Conservation (phyloP, 1,140 invertebrate genomes). For the Zaprionus davidi region DNA sequence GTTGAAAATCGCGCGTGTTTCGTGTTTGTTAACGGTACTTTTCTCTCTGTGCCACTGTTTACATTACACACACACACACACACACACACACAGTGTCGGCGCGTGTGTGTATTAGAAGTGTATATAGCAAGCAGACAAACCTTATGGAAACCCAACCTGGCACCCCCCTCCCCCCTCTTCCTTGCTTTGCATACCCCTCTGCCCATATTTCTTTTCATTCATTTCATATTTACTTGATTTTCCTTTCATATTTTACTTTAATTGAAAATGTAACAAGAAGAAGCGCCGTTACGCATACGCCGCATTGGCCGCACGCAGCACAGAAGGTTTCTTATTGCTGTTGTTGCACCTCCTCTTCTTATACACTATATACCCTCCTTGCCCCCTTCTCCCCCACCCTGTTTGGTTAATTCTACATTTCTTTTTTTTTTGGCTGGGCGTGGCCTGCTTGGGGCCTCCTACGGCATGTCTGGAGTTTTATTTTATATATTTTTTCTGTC, state of each 20-base stretch:
- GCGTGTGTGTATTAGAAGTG: conserved; percentile 3
- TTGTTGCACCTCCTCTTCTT: background rate
- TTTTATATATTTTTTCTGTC: background rate
- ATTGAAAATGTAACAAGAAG: background rate
- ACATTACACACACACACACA: conserved; percentile 25
- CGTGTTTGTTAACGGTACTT: conserved; percentile 35
- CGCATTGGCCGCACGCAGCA: conserved; percentile 14
- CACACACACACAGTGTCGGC: conserved; percentile 4
- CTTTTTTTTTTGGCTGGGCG: conserved; percentile 1
- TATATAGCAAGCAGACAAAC: conserved; percentile 7
- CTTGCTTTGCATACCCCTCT: background rate
- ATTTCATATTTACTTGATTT: background rate
- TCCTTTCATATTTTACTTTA: background rate
- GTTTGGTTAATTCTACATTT: background rate
- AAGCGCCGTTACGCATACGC: conserved; percentile 52
- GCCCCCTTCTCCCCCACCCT: background rate
- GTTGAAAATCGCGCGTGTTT: conserved; percentile 61
- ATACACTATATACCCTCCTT: too few relatives aligned
- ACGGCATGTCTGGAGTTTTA: background rate
- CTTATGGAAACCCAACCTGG: background rate
- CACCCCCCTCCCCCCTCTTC: background rate
- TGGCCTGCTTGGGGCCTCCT: background rate
- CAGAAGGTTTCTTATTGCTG: background rate
- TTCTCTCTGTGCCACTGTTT: conserved; percentile 10
- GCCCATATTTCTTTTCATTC: conserved; percentile 2